Evolutionary conservation across 2,113 vertebrate genomes (phyloP).

Genomic region (Pachypanchax playfairii): DNA sequence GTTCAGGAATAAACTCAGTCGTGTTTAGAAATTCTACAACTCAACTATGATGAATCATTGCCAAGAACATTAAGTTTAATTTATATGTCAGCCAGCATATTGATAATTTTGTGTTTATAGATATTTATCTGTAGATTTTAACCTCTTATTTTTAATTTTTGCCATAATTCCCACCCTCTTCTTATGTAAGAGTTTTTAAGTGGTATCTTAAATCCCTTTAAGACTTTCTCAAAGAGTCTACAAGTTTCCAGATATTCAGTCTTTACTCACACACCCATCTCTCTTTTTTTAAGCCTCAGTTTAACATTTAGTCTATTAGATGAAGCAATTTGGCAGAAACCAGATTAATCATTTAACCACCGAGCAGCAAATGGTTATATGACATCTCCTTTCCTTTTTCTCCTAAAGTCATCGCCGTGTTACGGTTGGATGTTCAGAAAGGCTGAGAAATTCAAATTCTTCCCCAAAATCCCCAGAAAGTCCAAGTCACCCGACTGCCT

Average conservation of each 20-base stretch:
- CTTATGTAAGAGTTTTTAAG: not conserved
- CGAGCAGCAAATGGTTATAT: constrained; percentile 38
- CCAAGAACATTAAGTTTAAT: too few species aligned
- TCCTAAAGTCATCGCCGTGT: constrained; percentile 41
- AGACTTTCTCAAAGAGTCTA: not conserved
- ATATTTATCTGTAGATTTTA: too few species aligned
- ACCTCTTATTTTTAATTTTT: too few species aligned
- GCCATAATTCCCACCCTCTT: not conserved
- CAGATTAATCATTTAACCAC: constrained; percentile 39
- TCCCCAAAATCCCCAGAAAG: constrained; percentile 62
- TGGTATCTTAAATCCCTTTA: constrained; percentile 2
- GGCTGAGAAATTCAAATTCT: constrained; percentile 70
- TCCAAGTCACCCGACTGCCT: constrained; percentile 54
- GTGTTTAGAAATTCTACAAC: too few species aligned
- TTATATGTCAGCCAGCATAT: too few species aligned
- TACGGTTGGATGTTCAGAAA: constrained; percentile 45
- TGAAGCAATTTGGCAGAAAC: constrained; percentile 24
- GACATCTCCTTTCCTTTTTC: constrained; percentile 18
- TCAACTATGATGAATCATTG: too few species aligned
- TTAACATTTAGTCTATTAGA: constrained; percentile 26
- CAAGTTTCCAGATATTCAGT: constrained; percentile 18
- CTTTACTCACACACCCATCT: not conserved
- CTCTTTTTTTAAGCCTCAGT: not conserved
- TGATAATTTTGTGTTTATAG: too few species aligned
- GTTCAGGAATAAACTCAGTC: too few species aligned